phyloP scores from a whole-genome alignment of 2,888 invertebrate species.

The Sclerodermus sp. region DNA sequence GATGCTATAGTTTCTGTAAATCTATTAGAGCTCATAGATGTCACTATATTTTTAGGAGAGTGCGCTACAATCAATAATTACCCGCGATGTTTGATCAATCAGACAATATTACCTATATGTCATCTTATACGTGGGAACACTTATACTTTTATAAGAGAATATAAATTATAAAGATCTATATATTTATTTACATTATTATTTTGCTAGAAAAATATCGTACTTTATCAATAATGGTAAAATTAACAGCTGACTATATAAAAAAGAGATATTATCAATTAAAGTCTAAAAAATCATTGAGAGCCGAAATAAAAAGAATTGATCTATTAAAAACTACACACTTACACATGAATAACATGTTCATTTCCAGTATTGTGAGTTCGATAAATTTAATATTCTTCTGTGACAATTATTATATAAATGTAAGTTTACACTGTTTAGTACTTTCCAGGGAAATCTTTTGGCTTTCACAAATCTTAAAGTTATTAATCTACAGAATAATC shows the following conservation, averaged over 20 bases:
- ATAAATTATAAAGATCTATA: no score
- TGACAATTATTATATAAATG: not conserved
- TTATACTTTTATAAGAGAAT: no score
- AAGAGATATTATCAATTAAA: conserved; percentile 40
- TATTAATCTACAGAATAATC: conserved; percentile 80
- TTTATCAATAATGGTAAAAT: conserved; percentile 42
- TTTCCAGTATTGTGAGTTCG: conserved; percentile 64
- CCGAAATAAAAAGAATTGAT: conserved; percentile 34
- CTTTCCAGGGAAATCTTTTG: conserved; percentile 50
- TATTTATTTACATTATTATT: no score
- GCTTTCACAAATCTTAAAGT: conserved; percentile 62
- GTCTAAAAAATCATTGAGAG: conserved; percentile 39
- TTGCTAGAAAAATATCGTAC: no score
- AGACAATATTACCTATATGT: not conserved
- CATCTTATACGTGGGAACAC: no score
- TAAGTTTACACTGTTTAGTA: not conserved
- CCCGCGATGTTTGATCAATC: not conserved
- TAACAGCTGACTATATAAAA: conserved; percentile 41
- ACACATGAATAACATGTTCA: conserved; percentile 64
- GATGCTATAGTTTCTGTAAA: no score
- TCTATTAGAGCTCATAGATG: no score
- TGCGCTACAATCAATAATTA: no score
- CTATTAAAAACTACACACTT: conserved; percentile 56
- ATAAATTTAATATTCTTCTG: no score
- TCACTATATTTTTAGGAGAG: no score